Conservation (phyloP, 2,113 vertebrate species). For the Alethe castanea region DNA sequence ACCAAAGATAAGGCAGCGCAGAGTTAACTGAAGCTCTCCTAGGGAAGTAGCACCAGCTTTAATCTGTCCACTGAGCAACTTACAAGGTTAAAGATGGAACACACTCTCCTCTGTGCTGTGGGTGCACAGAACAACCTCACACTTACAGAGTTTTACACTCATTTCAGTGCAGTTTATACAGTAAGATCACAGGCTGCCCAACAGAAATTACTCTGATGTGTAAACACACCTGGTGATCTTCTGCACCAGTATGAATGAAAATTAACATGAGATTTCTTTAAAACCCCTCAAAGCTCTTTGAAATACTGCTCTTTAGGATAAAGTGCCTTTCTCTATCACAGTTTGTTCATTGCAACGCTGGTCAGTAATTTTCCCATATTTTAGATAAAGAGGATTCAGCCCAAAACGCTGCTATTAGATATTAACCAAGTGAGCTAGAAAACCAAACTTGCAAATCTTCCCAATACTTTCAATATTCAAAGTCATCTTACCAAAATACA, state of each 20-base stretch:
- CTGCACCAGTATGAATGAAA: background rate
- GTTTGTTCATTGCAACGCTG: background rate
- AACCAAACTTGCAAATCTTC: background rate
- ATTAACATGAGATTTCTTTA: background rate
- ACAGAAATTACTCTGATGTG: background rate
- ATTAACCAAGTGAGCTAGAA: background rate
- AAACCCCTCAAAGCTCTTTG: background rate
- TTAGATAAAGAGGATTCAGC: background rate
- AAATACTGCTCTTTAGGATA: background rate
- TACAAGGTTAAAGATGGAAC: background rate
- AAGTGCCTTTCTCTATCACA: background rate
- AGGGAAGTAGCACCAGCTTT: background rate
- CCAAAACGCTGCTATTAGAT: background rate
- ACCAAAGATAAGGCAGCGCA: background rate
- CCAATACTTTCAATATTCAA: background rate
- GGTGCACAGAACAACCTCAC: background rate
- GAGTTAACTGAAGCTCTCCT: background rate
- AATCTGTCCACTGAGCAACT: background rate
- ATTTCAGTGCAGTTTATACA: background rate
- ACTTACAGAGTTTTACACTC: background rate
- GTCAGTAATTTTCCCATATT: background rate
- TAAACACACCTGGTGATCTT: background rate
- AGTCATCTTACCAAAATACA: background rate
- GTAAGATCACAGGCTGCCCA: background rate
- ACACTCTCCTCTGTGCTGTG: background rate